Evolutionary conservation across 2,888 invertebrate genomes (phyloP), one percentile per base, ranked within the genome.

Genomic region (Drosophila yooni): DNA sequence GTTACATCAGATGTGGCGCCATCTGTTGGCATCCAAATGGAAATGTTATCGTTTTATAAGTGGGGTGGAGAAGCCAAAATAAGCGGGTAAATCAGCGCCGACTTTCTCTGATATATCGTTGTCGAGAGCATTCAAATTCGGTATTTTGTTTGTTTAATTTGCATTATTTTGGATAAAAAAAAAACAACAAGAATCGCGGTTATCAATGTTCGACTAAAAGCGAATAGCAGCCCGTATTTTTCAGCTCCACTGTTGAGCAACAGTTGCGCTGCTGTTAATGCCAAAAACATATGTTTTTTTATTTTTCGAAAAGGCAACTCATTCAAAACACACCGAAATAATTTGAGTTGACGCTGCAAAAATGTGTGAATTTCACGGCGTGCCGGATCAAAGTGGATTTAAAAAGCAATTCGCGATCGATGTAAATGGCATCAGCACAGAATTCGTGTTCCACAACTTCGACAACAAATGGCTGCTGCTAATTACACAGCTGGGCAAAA

Each of bases 371-470:
- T 73, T 73, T 52, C 15, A 40, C n/a, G 33, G 21, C 1, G 50
- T 34, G 52, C n/a, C 33, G 21, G 29, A 46, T 0, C 15, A 69
- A 61, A 70, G 33, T 15, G 92, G 92, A 1, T 93, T 93, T 38
- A 78, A 86, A 7, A 83, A 81, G 13, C 91, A 92, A 70, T 91
- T 92, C 15, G 70, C 87, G 3, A 69, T 62, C 2, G 76, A 83
- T 33, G 85, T 93, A n/a, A 84, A 90, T 69, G 92, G 85, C 2
- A 64, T 70, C 2, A 68, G 33, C 25, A 92, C 93, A 0, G 92
- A 93, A 61, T 91, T 93, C 40, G 92, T 92, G 2, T 89, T 88
- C 25, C 91, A 93, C 4, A 69, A 81, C 21, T 93, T 93, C 54
- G 83, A 82, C 7, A 92, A 92, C 78, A 92, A 91, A 68, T 91